Evolutionary conservation across 2,113 vertebrate species (phyloP), one percentile per base, ranked within the genome.

Genomic region (Recurvirostra avosetta): DNA sequence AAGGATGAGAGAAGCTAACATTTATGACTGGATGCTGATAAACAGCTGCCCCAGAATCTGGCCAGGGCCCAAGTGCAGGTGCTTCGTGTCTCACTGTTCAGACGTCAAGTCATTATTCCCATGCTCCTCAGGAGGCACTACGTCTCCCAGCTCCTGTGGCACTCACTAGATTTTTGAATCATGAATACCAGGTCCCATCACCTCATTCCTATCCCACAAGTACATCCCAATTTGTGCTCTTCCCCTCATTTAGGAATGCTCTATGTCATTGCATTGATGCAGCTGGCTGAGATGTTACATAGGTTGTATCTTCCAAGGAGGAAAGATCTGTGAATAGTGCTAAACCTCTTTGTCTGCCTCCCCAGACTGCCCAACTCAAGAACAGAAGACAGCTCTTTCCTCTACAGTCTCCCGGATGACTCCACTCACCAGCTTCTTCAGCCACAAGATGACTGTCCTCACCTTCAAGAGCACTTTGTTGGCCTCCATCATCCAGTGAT

Each of bases 381-480:
- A 86, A 97, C 86, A 23, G 98, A 98, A 5, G 97, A 98, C 36
- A 95, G 74, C n/a, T 97, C 98, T 66, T 98, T 98, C 94, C 94
- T 98, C 30, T 98, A 98, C 93, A 98, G 98, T 61, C 95, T 98
- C 79, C 97, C 98, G 0, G 98, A 98, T 72, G 98, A 98, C 92
- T 98, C 98, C 65, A 96, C 98, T 29, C 96, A 97, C 58, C 98
- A 98, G 93, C 98, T 99, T 83, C 98, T 98, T 34, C 93, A 97
- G 74, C 89, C 96, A 41, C 96, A 90, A 62, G 96, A 93, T 34
- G 97, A 97, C 41, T 91, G 94, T 93, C 81, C 72, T 90, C 97
- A 88, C 13, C 98, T 98, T 43, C 96, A 96, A 86, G 97, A 98
- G 73, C 98, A 97, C 67, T 97, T 95, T 20, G 32, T 97, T 72